phyloP scores from a whole-genome alignment of 1,140 invertebrate species.

The Fopius arisanus region DNA sequence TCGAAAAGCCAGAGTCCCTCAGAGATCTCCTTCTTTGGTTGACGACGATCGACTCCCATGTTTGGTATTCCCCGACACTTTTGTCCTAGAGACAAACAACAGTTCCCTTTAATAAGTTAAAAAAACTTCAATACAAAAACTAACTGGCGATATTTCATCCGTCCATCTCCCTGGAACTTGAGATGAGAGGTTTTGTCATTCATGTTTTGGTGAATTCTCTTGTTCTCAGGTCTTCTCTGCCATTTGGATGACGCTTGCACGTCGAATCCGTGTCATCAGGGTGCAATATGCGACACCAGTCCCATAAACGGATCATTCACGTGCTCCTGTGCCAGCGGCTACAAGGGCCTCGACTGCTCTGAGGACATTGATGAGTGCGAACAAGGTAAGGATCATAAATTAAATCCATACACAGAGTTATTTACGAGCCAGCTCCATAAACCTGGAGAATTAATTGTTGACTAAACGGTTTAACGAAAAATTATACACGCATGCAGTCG shows the following conservation, averaged over 20 bases:
- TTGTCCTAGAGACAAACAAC: conserved; percentile 47
- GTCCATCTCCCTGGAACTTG: not conserved
- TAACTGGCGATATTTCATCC: not conserved
- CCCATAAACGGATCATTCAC: conserved; percentile 94
- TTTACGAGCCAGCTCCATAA: not conserved
- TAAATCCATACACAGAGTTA: not conserved
- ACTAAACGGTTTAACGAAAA: no score
- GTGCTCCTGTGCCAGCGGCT: conserved; percentile 91
- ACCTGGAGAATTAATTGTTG: not conserved
- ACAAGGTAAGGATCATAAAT: conserved; percentile 73
- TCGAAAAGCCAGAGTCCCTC: conserved; percentile 11
- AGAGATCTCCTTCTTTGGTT: conserved; percentile 56
- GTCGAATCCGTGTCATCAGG: conserved; percentile 93
- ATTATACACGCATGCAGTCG: no score
- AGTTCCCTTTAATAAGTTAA: conserved; percentile 5
- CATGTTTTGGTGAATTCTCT: not conserved
- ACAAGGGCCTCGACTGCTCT: conserved; percentile 90
- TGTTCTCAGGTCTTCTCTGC: conserved; percentile 81
- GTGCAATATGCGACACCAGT: conserved; percentile 94
- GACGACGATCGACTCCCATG: conserved; percentile 36
- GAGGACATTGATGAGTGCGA: conserved; percentile 95
- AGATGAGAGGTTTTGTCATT: not conserved
- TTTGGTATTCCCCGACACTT: conserved; percentile 39
- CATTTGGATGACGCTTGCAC: conserved; percentile 96
- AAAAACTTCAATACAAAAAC: not conserved